Evolutionary conservation across 1,140 invertebrate genomes (phyloP).

Genomic region (Amyelois transitella): DNA sequence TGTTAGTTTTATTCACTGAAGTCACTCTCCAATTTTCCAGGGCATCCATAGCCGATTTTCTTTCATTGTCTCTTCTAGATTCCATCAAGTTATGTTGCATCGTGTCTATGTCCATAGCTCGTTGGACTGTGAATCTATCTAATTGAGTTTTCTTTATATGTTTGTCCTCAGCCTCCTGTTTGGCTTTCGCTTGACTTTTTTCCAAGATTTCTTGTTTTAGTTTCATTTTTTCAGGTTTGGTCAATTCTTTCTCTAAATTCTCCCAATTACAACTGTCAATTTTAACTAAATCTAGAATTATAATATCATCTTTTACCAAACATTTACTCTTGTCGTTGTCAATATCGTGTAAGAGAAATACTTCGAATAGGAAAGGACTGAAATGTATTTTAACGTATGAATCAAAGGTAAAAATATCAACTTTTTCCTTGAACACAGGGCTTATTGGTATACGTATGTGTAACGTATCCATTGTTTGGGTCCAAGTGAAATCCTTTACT

Average conservation of each 20-base stretch:
- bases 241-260: conserved; percentile 66
- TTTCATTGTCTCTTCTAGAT: conserved; percentile 72
- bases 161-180: conserved; percentile 72
- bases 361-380: conserved; percentile 80
- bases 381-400: conserved; percentile 80
- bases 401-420: conserved; percentile 78
- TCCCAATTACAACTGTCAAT: conserved; percentile 74
- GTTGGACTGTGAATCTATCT: conserved; percentile 74
- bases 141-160: conserved; percentile 64
- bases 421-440: conserved; percentile 68
- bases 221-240: conserved; percentile 74
- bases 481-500: conserved; percentile 82
- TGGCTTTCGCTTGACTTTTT: conserved; percentile 72
- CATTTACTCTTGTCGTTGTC: conserved; percentile 76
- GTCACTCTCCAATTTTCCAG: conserved; percentile 78
- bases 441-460: conserved; percentile 76
- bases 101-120: conserved; percentile 78
- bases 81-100: conserved; percentile 75
- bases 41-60: conserved; percentile 78
- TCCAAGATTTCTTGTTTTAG: conserved; percentile 73
- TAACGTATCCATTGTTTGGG: conserved; percentile 75
- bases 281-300: conserved; percentile 79
- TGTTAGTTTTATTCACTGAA: conserved; percentile 7
- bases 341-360: conserved; percentile 76
- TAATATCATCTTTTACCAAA: conserved; percentile 71